Evolutionary conservation across 2,888 invertebrate genomes (phyloP).

Genomic region (Cephonodes hylas): DNA sequence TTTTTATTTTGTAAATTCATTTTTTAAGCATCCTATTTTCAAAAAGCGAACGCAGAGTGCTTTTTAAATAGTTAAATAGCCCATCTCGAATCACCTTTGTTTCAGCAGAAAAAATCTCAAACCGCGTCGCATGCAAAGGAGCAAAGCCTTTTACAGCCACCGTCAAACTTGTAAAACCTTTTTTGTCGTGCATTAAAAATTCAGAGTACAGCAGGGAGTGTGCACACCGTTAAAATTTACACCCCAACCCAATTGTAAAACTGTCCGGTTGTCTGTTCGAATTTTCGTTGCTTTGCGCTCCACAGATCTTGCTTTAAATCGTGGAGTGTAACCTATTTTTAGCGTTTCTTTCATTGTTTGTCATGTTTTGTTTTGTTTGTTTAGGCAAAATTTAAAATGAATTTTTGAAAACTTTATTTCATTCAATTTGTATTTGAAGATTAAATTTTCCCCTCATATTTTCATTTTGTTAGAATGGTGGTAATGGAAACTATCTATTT

Average conservation of each 20-base stretch:
- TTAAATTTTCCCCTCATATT: too few relatives aligned
- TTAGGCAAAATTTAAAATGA: too few relatives aligned
- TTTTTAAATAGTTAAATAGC: neutral
- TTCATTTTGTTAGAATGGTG: too few relatives aligned
- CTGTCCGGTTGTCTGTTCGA: slow-evolving; percentile 19
- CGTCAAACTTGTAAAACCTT: slow-evolving; percentile 9
- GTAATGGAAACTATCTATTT: too few relatives aligned
- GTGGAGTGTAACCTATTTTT: neutral
- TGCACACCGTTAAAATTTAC: slow-evolving; percentile 41
- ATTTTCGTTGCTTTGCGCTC: slow-evolving; percentile 16
- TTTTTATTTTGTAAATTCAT: neutral
- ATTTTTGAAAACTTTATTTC: too few relatives aligned
- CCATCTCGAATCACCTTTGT: neutral
- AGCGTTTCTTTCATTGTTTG: neutral
- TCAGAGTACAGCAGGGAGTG: slow-evolving; percentile 24
- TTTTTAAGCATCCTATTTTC: too few relatives aligned
- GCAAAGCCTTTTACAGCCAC: neutral
- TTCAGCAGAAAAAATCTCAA: neutral
- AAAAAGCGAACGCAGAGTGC: too few relatives aligned
- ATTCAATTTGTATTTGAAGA: too few relatives aligned
- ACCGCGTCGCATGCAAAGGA: neutral
- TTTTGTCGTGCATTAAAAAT: slow-evolving; percentile 35
- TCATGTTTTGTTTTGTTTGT: neutral
- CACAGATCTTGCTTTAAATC: slow-evolving; percentile 2
- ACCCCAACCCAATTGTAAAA: slow-evolving; percentile 43